These are phyloP conservation scores for Athalia cordata DNA, from an alignment of 2,888 invertebrate genomes.

Conservation along the genomic window DNA sequence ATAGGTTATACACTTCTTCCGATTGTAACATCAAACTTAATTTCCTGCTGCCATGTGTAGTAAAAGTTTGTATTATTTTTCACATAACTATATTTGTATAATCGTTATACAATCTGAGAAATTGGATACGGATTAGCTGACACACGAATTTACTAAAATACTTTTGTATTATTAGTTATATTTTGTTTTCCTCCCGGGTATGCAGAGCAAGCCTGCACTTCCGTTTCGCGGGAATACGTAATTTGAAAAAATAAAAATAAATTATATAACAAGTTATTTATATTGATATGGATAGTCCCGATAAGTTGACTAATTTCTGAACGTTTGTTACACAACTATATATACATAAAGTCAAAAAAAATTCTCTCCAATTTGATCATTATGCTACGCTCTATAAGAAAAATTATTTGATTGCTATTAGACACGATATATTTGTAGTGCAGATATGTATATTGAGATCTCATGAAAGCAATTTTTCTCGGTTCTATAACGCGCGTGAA, in stretches of 20 bases:
- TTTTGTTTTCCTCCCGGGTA: background rate
- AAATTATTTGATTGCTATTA: too few relatives aligned
- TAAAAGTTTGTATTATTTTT: background rate
- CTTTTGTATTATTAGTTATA: background rate
- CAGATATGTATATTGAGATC: background rate
- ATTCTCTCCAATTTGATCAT: too few relatives aligned
- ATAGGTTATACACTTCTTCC: background rate
- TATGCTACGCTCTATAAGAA: too few relatives aligned
- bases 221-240: background rate
- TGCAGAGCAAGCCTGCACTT: background rate
- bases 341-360: too few relatives aligned
- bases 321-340: too few relatives aligned
- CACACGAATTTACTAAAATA: background rate
- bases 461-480: background rate
- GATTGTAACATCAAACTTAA: background rate
- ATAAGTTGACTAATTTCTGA: too few relatives aligned
- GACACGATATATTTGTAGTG: too few relatives aligned
- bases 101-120: background rate
- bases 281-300: too few relatives aligned
- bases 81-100: background rate
- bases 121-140: too few relatives aligned
- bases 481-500: background rate
- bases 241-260: background rate
- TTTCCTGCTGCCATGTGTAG: constrained; percentile 17
- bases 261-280: background rate